Evolutionary conservation across 2,113 vertebrate species (phyloP).

Genomic region (Monopterus albus): DNA sequence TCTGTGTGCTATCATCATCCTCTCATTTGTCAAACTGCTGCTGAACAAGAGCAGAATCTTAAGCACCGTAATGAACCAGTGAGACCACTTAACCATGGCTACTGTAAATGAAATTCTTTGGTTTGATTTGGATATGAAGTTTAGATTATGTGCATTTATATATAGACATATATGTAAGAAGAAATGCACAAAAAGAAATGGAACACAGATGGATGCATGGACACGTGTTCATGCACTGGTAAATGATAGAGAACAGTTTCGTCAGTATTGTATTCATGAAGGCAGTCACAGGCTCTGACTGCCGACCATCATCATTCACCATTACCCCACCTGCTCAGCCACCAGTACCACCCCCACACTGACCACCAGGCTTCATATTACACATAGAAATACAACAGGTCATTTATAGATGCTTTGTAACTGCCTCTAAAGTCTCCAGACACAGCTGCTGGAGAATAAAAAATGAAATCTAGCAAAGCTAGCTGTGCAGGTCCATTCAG

Average conservation of each 20-base stretch:
- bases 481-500: not conserved
- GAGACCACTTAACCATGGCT: not conserved
- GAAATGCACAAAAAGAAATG: constrained; percentile 7
- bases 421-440: not conserved
- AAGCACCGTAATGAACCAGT: constrained; percentile 19
- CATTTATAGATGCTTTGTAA: constrained; percentile 12
- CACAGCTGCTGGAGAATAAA: not conserved
- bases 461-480: not conserved
- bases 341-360: constrained; percentile 5
- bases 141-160: too few relatives aligned
- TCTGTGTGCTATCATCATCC: constrained; percentile 9
- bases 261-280: constrained; percentile 69
- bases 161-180: not conserved
- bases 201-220: not conserved
- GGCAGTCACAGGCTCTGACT: constrained; percentile 56
- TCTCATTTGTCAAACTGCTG: constrained; percentile 37
- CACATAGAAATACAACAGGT: constrained; percentile 27
- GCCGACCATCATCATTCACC: constrained; percentile 52
- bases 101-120: constrained; percentile 39
- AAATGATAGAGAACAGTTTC: constrained; percentile 31
- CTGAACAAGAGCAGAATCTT: constrained; percentile 30
- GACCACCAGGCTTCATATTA: not conserved
- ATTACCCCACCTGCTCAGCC: constrained; percentile 27
- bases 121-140: constrained; percentile 28
- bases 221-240: not conserved